Percentiles rank a stretch among this genome's conserved stretches.
phyloP scores from a whole-genome alignment of 2,797 vertebrate species.

The Danionella dracula region DNA sequence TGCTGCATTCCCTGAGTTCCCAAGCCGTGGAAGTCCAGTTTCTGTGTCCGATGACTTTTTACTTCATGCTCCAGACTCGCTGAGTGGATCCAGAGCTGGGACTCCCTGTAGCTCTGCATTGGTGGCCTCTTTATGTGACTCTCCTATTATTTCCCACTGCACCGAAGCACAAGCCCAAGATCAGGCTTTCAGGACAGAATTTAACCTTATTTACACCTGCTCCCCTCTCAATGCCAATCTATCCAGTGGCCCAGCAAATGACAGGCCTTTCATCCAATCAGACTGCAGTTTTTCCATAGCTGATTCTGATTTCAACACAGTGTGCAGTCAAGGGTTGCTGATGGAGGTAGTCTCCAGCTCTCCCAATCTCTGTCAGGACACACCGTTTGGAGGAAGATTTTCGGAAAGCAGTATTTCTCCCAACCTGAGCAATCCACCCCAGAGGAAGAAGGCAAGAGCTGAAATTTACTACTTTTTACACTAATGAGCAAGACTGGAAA shows the following conservation, averaged over 20 bases:
- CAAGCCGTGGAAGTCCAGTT: constrained; percentile 75
- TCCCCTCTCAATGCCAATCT: constrained; percentile 94
- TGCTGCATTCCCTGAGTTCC: constrained; percentile 71
- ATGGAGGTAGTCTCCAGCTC: constrained; percentile 78
- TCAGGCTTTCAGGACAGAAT: constrained; percentile 96
- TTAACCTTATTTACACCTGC: constrained; percentile 98
- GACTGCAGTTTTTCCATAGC: constrained; percentile 84
- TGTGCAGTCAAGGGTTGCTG: constrained; percentile 77
- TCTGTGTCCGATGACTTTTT: constrained; percentile 74
- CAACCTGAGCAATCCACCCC: constrained; percentile 87
- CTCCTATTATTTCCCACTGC: constrained; percentile 65
- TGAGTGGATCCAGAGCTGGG: constrained; percentile 46
- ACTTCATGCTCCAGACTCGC: constrained; percentile 51
- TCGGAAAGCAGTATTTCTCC: constrained; percentile 78
- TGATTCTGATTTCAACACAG: constrained; percentile 80
- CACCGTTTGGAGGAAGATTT: constrained; percentile 68
- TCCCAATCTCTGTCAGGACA: constrained; percentile 81
- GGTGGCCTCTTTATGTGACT: constrained; percentile 71
- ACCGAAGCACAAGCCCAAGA: constrained; percentile 64
- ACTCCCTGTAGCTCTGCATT: constrained; percentile 56
- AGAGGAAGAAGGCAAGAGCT: constrained; percentile 94
- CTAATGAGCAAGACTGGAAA: too few species aligned
- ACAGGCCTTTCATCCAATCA: constrained; percentile 78
- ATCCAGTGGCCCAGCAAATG: constrained; percentile 64
- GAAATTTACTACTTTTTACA: too few species aligned